Percentiles rank a stretch among this genome's conserved stretches.
These are phyloP conservation scores for Pseudolycoriella hygida DNA, from an alignment of 2,888 invertebrate species.

Conservation along the genomic window DNA sequence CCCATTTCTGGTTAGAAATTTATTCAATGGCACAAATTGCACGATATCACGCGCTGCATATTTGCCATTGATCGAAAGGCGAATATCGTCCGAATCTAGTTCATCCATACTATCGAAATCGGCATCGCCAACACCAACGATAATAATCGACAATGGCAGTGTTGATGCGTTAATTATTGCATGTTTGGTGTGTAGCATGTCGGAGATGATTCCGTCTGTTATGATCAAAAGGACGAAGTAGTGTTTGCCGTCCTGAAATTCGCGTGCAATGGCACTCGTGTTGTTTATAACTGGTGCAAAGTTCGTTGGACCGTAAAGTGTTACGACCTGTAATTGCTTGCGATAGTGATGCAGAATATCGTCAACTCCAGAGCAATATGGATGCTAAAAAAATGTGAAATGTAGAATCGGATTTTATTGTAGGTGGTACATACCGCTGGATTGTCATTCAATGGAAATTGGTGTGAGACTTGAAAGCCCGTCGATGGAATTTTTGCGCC, in stretches of 20 bases:
- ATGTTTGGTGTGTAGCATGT: constrained; percentile 1
- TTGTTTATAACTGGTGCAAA: constrained; percentile 2
- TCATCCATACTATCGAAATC: too few species aligned
- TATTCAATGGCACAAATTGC: too few species aligned
- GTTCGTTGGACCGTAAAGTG: constrained; percentile 1
- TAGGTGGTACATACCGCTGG: too few species aligned
- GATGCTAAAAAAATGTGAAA: too few species aligned
- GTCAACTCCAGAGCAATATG: constrained; percentile 1
- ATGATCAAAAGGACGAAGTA: constrained; percentile 4
- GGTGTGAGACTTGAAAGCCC: not conserved
- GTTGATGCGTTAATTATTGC: too few species aligned
- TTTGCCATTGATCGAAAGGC: too few species aligned
- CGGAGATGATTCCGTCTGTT: constrained; percentile 1
- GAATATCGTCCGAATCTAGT: too few species aligned
- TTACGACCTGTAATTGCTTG: not conserved
- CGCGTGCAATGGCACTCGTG: not conserved
- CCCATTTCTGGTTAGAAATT: too few species aligned
- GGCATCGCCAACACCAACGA: too few species aligned
- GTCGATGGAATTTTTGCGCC: not conserved
- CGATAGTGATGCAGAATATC: constrained; percentile 2
- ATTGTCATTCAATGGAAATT: constrained; percentile 4
- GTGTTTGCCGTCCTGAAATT: constrained; percentile 4
- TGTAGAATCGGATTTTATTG: too few species aligned
- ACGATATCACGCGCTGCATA: too few species aligned
- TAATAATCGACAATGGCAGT: too few species aligned